A percentile compares a stretch with the other conserved stretches of the same genome.
Evolutionary conservation across 2,797 vertebrate genomes (phyloP).

Genomic region (Diplodus sargus): DNA sequence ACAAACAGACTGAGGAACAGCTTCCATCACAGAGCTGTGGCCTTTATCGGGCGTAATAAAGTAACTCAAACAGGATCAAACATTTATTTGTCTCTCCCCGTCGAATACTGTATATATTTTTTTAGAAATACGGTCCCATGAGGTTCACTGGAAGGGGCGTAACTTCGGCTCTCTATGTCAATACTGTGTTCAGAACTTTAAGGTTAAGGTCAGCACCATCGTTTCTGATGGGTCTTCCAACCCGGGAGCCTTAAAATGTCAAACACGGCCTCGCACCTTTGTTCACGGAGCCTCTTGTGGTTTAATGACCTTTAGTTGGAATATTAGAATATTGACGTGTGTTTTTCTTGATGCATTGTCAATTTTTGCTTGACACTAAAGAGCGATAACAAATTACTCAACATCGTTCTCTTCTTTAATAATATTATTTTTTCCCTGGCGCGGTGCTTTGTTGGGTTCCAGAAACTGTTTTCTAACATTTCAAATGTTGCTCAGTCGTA

Average conservation of each 20-base stretch:
- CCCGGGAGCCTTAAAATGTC: not conserved
- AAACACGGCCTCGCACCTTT: not conserved
- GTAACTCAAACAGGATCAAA: too few species aligned
- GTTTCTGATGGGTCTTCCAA: not conserved
- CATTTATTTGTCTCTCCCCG: too few species aligned
- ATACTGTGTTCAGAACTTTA: not conserved
- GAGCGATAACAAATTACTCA: not conserved
- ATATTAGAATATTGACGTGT: not conserved
- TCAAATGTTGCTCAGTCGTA: not conserved
- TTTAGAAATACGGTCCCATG: too few species aligned
- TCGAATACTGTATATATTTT: too few species aligned
- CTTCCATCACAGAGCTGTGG: too few species aligned
- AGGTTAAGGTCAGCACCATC: not conserved
- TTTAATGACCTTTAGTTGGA: conserved; percentile 7
- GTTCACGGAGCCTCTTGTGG: not conserved
- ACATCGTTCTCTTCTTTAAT: not conserved
- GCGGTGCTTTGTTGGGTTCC: not conserved
- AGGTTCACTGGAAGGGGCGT: too few species aligned
- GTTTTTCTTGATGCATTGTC: not conserved
- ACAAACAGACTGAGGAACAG: too few species aligned
- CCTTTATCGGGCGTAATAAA: too few species aligned
- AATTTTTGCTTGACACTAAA: not conserved
- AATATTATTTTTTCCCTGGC: not conserved
- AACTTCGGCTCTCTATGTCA: too few species aligned
- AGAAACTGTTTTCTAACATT: not conserved